These are phyloP conservation scores for Eupithecia exiguata DNA, from an alignment of 2,888 invertebrate genomes.

Conservation along the genomic window DNA sequence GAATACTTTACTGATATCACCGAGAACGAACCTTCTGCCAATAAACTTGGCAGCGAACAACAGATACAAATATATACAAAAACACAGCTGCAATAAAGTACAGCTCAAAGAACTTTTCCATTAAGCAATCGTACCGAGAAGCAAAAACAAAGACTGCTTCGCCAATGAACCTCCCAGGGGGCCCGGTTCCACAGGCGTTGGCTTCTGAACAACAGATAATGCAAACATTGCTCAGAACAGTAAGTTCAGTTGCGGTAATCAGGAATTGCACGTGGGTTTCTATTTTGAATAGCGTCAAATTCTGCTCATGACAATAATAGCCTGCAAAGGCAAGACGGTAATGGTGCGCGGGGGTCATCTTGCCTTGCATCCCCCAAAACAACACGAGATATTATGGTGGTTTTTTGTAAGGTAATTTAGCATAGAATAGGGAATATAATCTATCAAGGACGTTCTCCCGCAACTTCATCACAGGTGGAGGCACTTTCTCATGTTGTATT, in stretches of 20 bases:
- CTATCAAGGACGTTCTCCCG: constrained; percentile 6
- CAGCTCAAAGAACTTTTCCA: constrained; percentile 15
- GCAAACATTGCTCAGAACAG: not conserved
- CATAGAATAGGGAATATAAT: not conserved
- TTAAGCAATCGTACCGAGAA: constrained; percentile 13
- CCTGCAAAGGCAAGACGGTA: not conserved
- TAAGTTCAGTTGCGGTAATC: not conserved
- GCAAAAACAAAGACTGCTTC: constrained; percentile 6
- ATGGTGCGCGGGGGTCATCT: not conserved
- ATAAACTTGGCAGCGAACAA: not conserved
- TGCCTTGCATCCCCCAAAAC: not conserved
- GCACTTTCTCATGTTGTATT: constrained; percentile 49
- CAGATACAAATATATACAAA: not conserved
- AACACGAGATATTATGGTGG: not conserved
- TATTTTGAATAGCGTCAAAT: not conserved
- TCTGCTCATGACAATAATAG: not conserved
- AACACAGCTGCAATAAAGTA: constrained; percentile 6
- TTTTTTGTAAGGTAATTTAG: not conserved
- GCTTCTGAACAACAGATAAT: not conserved
- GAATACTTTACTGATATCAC: not conserved
- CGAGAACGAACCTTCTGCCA: not conserved
- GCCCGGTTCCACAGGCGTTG: not conserved
- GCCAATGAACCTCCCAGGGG: constrained; percentile 11
- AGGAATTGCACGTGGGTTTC: not conserved
- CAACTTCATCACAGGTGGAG: constrained; percentile 37